phyloP scores from a whole-genome alignment of 2,113 vertebrate genomes.

The Ursus arctos region DNA sequence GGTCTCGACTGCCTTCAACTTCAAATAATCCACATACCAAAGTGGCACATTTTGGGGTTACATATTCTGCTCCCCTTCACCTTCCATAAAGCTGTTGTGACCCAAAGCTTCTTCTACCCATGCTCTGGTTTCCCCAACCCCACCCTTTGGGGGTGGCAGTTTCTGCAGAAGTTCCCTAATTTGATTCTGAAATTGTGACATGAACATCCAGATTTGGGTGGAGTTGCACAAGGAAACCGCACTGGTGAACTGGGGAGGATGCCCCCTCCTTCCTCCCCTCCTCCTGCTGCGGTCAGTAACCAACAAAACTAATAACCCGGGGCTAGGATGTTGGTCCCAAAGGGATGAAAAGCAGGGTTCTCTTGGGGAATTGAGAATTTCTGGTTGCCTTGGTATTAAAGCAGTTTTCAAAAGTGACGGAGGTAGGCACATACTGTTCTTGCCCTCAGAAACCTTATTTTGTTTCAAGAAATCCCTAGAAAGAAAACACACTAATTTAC shows the following conservation, averaged over 20 bases:
- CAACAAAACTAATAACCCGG: neutral
- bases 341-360: neutral
- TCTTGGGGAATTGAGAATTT: slow-evolving; percentile 61
- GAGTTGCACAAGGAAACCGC: slow-evolving; percentile 15
- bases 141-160: neutral
- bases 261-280: neutral
- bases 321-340: neutral
- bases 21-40: neutral
- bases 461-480: slow-evolving; percentile 76
- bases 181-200: slow-evolving; percentile 9
- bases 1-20: neutral
- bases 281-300: neutral
- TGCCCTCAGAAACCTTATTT: slow-evolving; percentile 67
- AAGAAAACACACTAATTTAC: slow-evolving; percentile 72
- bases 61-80: neutral
- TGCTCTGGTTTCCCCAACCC: neutral
- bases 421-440: slow-evolving; percentile 28
- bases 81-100: neutral
- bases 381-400: slow-evolving; percentile 41
- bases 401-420: slow-evolving; percentile 54
- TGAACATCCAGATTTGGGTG: neutral
- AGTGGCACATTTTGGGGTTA: neutral
- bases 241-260: neutral
- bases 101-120: neutral
- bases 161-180: slow-evolving; percentile 41